phyloP scores from a whole-genome alignment of 2,888 invertebrate genomes.

The Mechanitis messenoides region DNA sequence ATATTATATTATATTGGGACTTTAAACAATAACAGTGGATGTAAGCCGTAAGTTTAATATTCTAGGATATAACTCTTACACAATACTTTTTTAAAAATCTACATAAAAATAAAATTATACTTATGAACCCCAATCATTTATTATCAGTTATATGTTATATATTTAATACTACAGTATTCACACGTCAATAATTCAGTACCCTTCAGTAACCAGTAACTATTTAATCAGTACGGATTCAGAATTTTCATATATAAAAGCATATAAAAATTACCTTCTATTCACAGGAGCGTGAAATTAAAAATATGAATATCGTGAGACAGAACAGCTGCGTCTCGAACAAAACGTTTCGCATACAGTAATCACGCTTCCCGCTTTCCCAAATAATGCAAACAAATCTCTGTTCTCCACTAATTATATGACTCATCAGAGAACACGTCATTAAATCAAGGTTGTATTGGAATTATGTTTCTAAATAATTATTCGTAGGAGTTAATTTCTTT shows the following conservation, averaged over 20 bases:
- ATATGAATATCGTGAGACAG: slow-evolving; percentile 59
- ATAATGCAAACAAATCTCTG: slow-evolving; percentile 26
- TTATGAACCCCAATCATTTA: no score
- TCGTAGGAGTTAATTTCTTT: background rate
- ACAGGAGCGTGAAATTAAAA: slow-evolving; percentile 57
- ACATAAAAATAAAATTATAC: no score
- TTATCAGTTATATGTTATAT: no score
- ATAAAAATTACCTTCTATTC: slow-evolving; percentile 45
- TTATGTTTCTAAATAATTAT: slow-evolving; percentile 12
- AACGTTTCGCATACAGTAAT: slow-evolving; percentile 27
- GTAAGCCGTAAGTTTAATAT: no score
- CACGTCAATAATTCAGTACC: no score
- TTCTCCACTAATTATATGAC: slow-evolving; percentile 20
- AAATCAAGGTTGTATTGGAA: background rate
- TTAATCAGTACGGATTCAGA: background rate
- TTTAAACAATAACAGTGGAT: background rate
- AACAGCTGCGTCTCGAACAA: slow-evolving; percentile 39
- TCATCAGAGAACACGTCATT: no score
- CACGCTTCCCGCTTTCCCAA: slow-evolving; percentile 20
- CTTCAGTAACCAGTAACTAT: background rate
- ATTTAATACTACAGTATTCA: no score
- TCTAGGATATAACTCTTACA: no score
- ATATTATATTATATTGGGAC: background rate
- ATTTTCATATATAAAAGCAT: slow-evolving; percentile 33
- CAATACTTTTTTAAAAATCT: no score